A percentile compares a stretch with the other conserved stretches of the same genome.
These are phyloP conservation scores for Onchidella celtica DNA, from an alignment of 2,888 invertebrate genomes.

Conservation along the genomic window DNA sequence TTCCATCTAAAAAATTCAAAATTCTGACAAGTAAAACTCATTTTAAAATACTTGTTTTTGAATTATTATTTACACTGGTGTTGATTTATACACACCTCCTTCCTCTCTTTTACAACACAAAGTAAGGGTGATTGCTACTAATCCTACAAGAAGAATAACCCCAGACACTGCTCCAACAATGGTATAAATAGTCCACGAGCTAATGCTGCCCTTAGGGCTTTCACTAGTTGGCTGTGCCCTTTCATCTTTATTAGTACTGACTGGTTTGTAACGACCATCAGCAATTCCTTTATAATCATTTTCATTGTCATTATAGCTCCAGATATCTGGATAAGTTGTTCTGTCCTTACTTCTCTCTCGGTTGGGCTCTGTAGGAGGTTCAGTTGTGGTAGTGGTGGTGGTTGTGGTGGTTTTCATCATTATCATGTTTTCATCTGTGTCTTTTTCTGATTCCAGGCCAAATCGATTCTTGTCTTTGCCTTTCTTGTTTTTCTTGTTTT, in stretches of 20 bases:
- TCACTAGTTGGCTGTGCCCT: neutral
- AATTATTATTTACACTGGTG: slow-evolving; percentile 65
- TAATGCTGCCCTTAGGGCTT: slow-evolving; percentile 55
- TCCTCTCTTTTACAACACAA: slow-evolving; percentile 69
- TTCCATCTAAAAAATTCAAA: too few relatives aligned
- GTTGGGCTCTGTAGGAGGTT: too few relatives aligned
- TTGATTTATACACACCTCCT: slow-evolving; percentile 68
- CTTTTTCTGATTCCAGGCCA: too few relatives aligned
- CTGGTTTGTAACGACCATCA: neutral
- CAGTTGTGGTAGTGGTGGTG: slow-evolving; percentile 28
- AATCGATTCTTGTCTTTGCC: slow-evolving; percentile 27
- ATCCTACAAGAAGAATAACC: slow-evolving; percentile 68
- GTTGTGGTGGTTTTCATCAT: slow-evolving; percentile 18
- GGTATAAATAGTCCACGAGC: slow-evolving; percentile 73
- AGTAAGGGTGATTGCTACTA: slow-evolving; percentile 72
- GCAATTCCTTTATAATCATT: neutral
- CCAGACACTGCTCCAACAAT: slow-evolving; percentile 74
- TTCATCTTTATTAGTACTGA: neutral
- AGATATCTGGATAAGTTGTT: slow-evolving; percentile 38
- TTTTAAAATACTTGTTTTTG: too few relatives aligned
- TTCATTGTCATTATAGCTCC: slow-evolving; percentile 40
- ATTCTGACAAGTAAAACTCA: too few relatives aligned
- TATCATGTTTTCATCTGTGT: slow-evolving; percentile 19
- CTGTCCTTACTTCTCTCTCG: neutral
- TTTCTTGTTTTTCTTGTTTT: slow-evolving; percentile 24